Conservation (phyloP, 2,113 vertebrate species). For the Eulemur rufifrons region DNA sequence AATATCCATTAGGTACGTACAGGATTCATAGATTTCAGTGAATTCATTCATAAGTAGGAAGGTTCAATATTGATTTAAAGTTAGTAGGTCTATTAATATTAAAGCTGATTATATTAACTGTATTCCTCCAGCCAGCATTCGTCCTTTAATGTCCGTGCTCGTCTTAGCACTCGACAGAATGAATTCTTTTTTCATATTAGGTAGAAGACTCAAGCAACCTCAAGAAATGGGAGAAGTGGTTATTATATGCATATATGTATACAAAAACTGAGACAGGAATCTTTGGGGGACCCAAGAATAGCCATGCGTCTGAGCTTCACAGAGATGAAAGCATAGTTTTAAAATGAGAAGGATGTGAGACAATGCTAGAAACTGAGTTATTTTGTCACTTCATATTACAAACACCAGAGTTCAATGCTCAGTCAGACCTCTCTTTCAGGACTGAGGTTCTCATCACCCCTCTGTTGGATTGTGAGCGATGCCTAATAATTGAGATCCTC, state of each 20-base stretch:
- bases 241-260: background rate
- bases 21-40: background rate
- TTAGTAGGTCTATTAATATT: constrained; percentile 21
- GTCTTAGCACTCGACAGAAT: background rate
- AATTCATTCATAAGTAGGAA: constrained; percentile 53
- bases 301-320: background rate
- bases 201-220: background rate
- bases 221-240: background rate
- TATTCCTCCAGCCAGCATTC: background rate
- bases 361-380: background rate
- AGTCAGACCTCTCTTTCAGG: background rate
- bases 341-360: background rate
- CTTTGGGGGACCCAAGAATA: background rate
- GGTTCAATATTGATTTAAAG: background rate
- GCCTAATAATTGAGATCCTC: background rate
- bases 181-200: background rate
- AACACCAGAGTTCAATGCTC: background rate
- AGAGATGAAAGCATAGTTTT: background rate
- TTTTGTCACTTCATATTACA: background rate
- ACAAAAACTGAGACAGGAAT: background rate
- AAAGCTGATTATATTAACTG: constrained; percentile 17
- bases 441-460: background rate
- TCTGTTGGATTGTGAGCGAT: rapidly evolving
- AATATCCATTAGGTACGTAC: background rate
- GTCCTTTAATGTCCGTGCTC: background rate